Conservation (phyloP, 2,113 vertebrate species). For the Paradoxurus hermaphroditus region DNA sequence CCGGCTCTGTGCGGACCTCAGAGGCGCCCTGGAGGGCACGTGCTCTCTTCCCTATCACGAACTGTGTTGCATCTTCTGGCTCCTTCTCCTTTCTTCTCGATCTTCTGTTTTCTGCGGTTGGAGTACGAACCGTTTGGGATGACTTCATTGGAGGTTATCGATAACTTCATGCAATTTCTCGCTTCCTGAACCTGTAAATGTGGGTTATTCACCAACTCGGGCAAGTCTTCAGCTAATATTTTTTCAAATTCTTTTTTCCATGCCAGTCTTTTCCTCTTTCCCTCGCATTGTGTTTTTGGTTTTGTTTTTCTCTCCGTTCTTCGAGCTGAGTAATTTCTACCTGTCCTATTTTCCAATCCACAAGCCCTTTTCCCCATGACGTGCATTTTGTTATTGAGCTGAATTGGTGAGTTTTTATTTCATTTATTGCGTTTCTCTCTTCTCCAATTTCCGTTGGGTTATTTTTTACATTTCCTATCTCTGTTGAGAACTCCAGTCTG, state of each 20-base stretch:
- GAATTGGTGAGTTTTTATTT: not conserved
- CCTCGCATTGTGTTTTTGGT: not conserved
- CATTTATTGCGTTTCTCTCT: not conserved
- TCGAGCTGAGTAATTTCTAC: not conserved
- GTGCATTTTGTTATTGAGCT: not conserved
- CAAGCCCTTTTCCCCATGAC: not conserved
- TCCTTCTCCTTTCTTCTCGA: not conserved
- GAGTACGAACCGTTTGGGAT: not conserved
- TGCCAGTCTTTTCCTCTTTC: not conserved
- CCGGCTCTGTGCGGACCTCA: conserved; percentile 91
- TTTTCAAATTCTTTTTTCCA: not conserved
- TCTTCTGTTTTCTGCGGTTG: not conserved
- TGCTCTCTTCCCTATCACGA: conserved; percentile 57
- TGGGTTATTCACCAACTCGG: not conserved
- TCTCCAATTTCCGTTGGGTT: not conserved
- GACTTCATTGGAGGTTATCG: not conserved
- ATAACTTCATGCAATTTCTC: not conserved
- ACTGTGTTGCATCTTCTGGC: not conserved
- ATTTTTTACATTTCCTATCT: not conserved
- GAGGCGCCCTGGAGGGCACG: conserved; percentile 89
- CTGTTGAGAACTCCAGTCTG: not conserved
- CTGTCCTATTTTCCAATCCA: not conserved
- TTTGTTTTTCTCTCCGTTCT: not conserved
- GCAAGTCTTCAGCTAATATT: not conserved
- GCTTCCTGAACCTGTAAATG: not conserved